phyloP scores from a whole-genome alignment of 2,113 vertebrate species.

The Rattus norvegicus region DNA sequence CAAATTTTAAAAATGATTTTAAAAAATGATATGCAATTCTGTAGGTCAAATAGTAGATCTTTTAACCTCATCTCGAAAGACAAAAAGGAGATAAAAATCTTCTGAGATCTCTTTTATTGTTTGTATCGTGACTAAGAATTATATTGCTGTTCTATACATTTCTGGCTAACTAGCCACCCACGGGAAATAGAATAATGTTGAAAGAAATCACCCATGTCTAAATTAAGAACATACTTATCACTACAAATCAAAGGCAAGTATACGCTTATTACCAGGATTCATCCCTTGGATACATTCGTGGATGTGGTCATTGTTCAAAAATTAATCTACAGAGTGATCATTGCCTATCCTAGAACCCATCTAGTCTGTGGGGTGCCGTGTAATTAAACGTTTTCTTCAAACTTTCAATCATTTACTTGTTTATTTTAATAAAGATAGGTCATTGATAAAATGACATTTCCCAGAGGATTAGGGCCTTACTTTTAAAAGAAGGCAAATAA shows the following conservation, averaged over 20 bases:
- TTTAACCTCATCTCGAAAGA: neutral
- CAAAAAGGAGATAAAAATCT: neutral
- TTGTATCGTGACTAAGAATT: neutral
- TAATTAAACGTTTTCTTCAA: neutral
- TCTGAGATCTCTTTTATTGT: neutral
- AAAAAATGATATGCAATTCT: neutral
- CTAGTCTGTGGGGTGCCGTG: rapidly evolving
- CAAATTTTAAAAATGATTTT: neutral
- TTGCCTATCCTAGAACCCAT: neutral
- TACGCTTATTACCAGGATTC: neutral
- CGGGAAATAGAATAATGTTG: neutral
- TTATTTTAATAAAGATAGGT: neutral
- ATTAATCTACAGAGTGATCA: neutral
- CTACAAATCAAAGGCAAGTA: neutral
- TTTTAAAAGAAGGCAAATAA: neutral
- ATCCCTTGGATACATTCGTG: neutral
- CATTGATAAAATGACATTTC: neutral
- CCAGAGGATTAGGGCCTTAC: neutral
- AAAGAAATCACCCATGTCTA: neutral
- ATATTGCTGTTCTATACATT: neutral
- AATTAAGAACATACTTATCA: neutral
- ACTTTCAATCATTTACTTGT: neutral
- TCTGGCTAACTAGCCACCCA: neutral
- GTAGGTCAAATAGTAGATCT: neutral
- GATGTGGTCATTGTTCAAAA: neutral